These are phyloP conservation scores for Myotis lucifugus DNA, from an alignment of 2,113 vertebrate species.

Conservation along the genomic window DNA sequence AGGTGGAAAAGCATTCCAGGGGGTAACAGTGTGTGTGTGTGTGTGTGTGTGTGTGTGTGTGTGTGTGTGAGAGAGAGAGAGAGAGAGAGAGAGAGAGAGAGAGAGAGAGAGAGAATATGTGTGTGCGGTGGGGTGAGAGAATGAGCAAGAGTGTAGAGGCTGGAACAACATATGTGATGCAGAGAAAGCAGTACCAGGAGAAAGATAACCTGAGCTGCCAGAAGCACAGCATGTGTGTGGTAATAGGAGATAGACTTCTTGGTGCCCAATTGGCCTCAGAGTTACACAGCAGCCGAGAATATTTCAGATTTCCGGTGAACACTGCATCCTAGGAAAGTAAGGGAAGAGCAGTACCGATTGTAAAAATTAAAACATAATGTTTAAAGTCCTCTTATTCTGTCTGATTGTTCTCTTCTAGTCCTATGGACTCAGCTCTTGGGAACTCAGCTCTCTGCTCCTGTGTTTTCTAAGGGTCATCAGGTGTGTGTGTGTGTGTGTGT, in stretches of 20 bases:
- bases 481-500: too few species aligned
- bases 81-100: too few species aligned
- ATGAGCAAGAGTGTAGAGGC: background rate
- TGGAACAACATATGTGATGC: accelerated
- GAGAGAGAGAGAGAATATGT: too few species aligned
- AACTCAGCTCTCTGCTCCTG: background rate
- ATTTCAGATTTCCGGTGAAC: background rate
- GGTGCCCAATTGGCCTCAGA: background rate
- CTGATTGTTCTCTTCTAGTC: background rate
- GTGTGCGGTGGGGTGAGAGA: background rate
- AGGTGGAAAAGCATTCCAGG: background rate
- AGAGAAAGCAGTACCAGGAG: background rate
- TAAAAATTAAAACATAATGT: background rate
- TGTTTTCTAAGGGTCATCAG: background rate
- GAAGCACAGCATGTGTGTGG: background rate
- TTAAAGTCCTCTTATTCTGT: background rate
- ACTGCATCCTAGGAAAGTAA: background rate
- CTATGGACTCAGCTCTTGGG: background rate
- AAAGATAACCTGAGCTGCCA: background rate
- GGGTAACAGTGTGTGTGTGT: background rate
- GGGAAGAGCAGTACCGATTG: background rate
- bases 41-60: background rate
- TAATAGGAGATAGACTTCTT: background rate
- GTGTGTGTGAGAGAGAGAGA: too few species aligned
- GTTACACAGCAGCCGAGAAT: background rate